Conservation (phyloP, 2,888 invertebrate genomes). For the Apoderus coryli region DNA sequence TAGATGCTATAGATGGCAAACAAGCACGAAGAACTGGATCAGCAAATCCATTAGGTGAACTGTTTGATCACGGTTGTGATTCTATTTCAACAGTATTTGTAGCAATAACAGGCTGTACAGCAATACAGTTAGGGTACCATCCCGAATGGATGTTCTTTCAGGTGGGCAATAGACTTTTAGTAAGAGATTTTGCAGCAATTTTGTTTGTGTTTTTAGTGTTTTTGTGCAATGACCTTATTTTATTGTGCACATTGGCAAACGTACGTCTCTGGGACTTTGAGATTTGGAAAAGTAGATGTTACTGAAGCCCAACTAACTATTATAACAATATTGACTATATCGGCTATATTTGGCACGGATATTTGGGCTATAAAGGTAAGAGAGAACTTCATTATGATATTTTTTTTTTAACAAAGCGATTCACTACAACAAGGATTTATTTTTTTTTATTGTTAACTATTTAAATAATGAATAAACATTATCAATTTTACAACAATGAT, state of each 20-base stretch:
- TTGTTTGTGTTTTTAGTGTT: constrained; percentile 49
- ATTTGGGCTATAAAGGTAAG: constrained; percentile 72
- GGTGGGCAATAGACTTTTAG: constrained; percentile 32
- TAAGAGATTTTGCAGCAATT: too few relatives aligned
- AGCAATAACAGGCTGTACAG: constrained; percentile 87
- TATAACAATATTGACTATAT: constrained; percentile 73
- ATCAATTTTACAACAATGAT: too few relatives aligned
- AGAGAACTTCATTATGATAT: too few relatives aligned
- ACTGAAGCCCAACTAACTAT: constrained; percentile 96
- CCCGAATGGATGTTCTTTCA: constrained; percentile 91
- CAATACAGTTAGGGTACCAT: constrained; percentile 81
- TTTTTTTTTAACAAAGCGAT: too few relatives aligned
- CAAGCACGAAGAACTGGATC: constrained; percentile 91
- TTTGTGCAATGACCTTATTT: constrained; percentile 88
- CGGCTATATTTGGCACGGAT: constrained; percentile 72
- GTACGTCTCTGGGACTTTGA: constrained; percentile 89
- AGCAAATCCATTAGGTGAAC: constrained; percentile 86
- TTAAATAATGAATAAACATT: too few relatives aligned
- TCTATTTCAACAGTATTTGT: constrained; percentile 97
- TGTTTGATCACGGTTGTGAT: constrained; percentile 99
- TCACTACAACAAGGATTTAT: too few relatives aligned
- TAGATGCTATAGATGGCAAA: constrained; percentile 98
- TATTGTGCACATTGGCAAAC: constrained; percentile 99
- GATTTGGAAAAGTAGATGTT: constrained; percentile 88
- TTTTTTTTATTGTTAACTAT: too few relatives aligned